A percentile compares a stretch with the other conserved stretches of the same genome.
phyloP scores from a whole-genome alignment of 2,113 vertebrate species.

The Rostratula benghalensis region DNA sequence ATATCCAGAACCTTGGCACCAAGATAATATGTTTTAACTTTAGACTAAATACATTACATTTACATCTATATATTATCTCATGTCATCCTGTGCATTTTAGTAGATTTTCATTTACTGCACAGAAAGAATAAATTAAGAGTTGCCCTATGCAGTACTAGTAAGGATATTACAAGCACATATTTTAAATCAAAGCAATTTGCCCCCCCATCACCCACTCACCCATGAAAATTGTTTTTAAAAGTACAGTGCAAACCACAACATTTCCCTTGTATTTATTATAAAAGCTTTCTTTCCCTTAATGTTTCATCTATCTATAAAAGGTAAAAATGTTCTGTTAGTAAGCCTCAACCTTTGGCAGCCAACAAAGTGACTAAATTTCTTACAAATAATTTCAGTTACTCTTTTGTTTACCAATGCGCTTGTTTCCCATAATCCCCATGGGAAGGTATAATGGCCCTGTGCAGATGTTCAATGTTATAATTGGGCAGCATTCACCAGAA shows the following conservation, averaged over 20 bases:
- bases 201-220: background rate
- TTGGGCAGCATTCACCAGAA: constrained; percentile 58
- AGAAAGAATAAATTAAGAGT: constrained; percentile 36
- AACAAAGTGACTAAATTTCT: constrained; percentile 49
- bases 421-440: constrained; percentile 30
- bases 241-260: constrained; percentile 1
- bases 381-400: constrained; percentile 38
- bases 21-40: constrained; percentile 25
- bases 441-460: background rate
- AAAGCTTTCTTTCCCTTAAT: constrained; percentile 29
- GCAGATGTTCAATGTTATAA: constrained; percentile 56
- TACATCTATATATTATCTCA: background rate
- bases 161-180: constrained; percentile 6
- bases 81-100: background rate
- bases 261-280: background rate
- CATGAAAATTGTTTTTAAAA: constrained; percentile 32
- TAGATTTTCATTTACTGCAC: constrained; percentile 32
- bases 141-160: background rate
- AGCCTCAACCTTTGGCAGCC: constrained; percentile 45
- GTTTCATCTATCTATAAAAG: constrained; percentile 54
- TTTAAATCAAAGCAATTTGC: constrained; percentile 13
- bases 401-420: constrained; percentile 25
- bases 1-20: constrained; percentile 55
- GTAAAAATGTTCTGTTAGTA: constrained; percentile 35
- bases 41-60: background rate